Conservation (phyloP, 2,113 vertebrate species). For the Tricholaema leucomelas region DNA sequence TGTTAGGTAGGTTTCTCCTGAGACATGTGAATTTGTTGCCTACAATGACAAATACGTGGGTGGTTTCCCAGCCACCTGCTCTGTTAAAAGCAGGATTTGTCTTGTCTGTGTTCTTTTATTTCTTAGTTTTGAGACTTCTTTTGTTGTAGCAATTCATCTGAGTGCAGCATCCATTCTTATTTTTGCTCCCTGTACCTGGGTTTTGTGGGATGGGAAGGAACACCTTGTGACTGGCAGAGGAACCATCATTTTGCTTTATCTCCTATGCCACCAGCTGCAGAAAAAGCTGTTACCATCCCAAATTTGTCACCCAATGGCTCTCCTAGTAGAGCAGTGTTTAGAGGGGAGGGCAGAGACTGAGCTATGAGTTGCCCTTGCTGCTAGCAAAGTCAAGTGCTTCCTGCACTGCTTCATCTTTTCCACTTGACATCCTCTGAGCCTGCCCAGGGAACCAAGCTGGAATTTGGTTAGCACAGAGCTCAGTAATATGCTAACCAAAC, state of each 20-base stretch:
- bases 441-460: conserved; percentile 24
- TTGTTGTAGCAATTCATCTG: neutral
- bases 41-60: conserved; percentile 31
- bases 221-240: neutral
- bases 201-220: neutral
- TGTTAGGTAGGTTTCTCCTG: neutral
- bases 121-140: neutral
- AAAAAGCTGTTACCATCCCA: neutral
- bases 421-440: neutral
- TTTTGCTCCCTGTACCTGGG: neutral
- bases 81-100: conserved; percentile 7
- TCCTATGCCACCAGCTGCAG: neutral
- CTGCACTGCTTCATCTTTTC: neutral
- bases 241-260: neutral
- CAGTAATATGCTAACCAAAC: neutral
- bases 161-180: neutral
- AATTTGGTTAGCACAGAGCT: conserved; percentile 6
- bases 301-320: neutral
- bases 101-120: neutral
- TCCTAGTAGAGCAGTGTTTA: neutral
- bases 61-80: conserved; percentile 31
- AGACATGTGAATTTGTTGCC: neutral
- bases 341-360: neutral
- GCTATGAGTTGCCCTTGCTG: neutral
- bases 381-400: neutral